phyloP scores from a whole-genome alignment of 2,113 vertebrate genomes.

The Bubalus kerabau region DNA sequence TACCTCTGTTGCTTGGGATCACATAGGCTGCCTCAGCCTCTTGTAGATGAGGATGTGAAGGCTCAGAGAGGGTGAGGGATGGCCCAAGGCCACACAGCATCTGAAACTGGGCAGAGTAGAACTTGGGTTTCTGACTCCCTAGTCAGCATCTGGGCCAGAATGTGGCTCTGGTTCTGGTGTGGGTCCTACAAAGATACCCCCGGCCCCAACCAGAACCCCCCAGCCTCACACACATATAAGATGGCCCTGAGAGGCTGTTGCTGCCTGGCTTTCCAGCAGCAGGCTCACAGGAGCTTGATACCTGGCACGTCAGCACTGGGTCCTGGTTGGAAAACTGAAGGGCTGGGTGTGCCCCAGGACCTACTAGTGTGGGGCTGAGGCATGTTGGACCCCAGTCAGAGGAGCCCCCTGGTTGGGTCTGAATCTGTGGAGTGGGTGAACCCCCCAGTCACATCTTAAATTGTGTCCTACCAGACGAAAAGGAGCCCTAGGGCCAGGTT shows the following conservation, averaged over 20 bases:
- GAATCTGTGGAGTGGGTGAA: not conserved
- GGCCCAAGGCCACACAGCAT: not conserved
- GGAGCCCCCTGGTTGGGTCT: not conserved
- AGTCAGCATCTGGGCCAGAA: not conserved
- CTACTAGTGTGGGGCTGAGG: not conserved
- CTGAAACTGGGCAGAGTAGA: not conserved
- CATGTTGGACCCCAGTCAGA: rapidly evolving
- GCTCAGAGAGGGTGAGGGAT: not conserved
- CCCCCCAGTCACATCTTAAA: not conserved
- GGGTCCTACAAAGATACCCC: not conserved
- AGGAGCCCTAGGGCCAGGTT: not conserved
- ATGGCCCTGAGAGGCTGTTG: rapidly evolving
- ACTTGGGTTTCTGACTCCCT: not conserved
- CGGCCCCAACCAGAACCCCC: too few relatives aligned
- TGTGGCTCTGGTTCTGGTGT: not conserved
- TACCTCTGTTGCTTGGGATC: not conserved
- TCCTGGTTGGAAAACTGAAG: not conserved
- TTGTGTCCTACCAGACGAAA: not conserved
- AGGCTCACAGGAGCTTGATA: not conserved
- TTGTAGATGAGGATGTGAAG: not conserved
- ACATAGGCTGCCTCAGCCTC: not conserved
- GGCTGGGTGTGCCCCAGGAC: not conserved
- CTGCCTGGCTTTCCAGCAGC: not conserved
- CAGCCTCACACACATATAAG: too few relatives aligned
- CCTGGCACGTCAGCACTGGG: rapidly evolving